phyloP scores from a whole-genome alignment of 2,888 invertebrate genomes.

The Anthophora plumipes region DNA sequence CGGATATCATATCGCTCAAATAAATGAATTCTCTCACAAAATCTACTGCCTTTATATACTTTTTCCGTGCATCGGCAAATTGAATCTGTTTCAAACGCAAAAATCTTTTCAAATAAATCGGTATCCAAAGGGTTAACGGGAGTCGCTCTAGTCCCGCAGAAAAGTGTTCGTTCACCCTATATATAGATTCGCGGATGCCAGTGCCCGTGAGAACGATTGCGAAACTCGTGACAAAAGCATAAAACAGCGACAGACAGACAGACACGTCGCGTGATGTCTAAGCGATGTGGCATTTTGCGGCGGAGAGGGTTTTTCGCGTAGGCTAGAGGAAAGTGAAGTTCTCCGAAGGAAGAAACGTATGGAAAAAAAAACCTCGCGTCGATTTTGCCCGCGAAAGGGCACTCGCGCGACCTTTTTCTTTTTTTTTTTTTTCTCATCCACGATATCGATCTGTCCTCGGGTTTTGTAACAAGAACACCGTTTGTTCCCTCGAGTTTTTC shows the following conservation, averaged over 20 bases:
- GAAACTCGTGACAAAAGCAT: conserved; percentile 10
- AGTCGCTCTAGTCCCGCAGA: too few species aligned
- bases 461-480: conserved; percentile 31
- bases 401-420: conserved; percentile 15
- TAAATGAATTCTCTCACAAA: too few species aligned
- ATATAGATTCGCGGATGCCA: conserved; percentile 2
- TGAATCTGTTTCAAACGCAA: too few species aligned
- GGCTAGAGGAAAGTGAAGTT: background rate
- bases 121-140: too few species aligned
- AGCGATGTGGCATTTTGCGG: background rate
- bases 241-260: conserved; percentile 1
- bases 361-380: background rate
- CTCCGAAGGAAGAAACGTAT: background rate
- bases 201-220: background rate
- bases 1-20: too few species aligned
- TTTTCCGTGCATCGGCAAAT: too few species aligned
- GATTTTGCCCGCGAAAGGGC: background rate
- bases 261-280: too few species aligned
- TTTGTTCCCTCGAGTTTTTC: conserved; percentile 24
- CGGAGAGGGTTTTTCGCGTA: background rate
- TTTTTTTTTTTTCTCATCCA: background rate
- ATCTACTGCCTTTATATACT: too few species aligned
- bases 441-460: conserved; percentile 22
- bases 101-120: too few species aligned
- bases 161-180: conserved; percentile 6